phyloP scores from a whole-genome alignment of 2,113 vertebrate species.

The Echinops telfairi region DNA sequence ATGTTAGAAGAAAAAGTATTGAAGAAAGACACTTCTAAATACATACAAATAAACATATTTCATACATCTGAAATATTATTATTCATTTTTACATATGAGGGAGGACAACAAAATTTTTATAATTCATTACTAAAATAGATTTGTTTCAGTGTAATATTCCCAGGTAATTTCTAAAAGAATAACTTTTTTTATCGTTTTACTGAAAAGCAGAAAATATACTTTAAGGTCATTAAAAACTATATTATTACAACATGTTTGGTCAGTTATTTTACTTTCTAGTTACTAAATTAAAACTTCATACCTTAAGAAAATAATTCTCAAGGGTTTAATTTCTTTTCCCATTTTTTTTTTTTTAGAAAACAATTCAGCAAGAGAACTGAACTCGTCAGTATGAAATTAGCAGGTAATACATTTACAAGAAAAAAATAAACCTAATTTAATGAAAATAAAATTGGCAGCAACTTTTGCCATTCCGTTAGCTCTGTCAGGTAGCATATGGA shows the following conservation, averaged over 20 bases:
- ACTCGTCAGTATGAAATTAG: slow-evolving; percentile 63
- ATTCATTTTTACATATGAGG: background rate
- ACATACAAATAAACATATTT: background rate
- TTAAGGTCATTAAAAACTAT: slow-evolving; percentile 16
- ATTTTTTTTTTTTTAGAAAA: slow-evolving; percentile 19
- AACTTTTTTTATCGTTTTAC: background rate
- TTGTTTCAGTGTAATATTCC: slow-evolving; percentile 29
- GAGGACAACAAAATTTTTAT: background rate
- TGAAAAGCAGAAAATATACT: slow-evolving; percentile 40
- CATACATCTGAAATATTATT: background rate
- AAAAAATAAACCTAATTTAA: slow-evolving; percentile 71
- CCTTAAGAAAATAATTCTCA: slow-evolving; percentile 1
- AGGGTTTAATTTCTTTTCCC: too few relatives aligned
- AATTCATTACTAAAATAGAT: slow-evolving; percentile 2
- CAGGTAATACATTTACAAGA: slow-evolving; percentile 35
- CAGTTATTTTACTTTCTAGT: slow-evolving; percentile 33
- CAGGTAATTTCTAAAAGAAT: background rate
- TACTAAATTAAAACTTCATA: slow-evolving; percentile 64
- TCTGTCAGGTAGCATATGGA: slow-evolving; percentile 49
- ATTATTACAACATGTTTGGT: slow-evolving; percentile 24
- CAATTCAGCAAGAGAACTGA: slow-evolving; percentile 57
- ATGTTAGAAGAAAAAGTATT: slow-evolving; percentile 29
- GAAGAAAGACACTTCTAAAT: background rate
- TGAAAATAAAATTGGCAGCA: slow-evolving; percentile 80
- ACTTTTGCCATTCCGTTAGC: slow-evolving; percentile 77